Evolutionary conservation across 92 coral and sea anemone genomes (phyloP).

Genomic region (Chrysogorgia sp.): DNA sequence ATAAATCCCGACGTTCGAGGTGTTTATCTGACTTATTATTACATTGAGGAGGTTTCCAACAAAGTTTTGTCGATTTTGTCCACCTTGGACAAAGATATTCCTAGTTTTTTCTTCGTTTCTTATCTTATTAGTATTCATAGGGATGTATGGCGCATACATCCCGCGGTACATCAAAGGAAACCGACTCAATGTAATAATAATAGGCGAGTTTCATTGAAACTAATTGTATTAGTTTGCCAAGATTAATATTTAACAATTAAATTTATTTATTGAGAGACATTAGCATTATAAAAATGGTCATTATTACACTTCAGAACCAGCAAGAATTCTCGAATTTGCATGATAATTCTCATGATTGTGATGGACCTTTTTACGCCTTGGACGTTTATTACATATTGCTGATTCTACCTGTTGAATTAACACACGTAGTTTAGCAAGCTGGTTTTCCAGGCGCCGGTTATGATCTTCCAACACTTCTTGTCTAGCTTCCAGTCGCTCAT

Average conservation of each 20-base stretch:
- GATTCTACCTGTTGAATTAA: constrained; percentile 85
- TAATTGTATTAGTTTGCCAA: not conserved
- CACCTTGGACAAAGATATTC: too few relatives aligned
- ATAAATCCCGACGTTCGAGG: too few relatives aligned
- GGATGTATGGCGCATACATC: too few relatives aligned
- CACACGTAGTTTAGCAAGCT: constrained; percentile 75
- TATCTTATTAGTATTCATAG: too few relatives aligned
- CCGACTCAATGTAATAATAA: too few relatives aligned
- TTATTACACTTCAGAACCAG: constrained; percentile 28
- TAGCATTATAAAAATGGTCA: not conserved
- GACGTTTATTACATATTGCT: not conserved
- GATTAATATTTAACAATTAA: not conserved
- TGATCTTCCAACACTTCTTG: constrained; percentile 97
- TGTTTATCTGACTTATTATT: too few relatives aligned
- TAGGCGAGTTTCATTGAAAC: too few relatives aligned
- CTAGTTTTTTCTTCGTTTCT: too few relatives aligned
- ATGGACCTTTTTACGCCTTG: not conserved
- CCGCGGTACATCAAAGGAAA: too few relatives aligned
- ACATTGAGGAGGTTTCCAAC: too few relatives aligned
- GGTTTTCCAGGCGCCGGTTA: constrained; percentile 87
- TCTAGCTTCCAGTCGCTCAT: constrained; percentile 87
- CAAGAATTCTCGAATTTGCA: not conserved
- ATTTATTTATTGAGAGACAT: not conserved
- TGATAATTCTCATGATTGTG: not conserved
- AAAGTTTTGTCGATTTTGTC: too few relatives aligned